A percentile compares a stretch with the other conserved stretches of the same genome.
Evolutionary conservation across 2,113 vertebrate species (phyloP).

Genomic region (Pseudorasbora parva): DNA sequence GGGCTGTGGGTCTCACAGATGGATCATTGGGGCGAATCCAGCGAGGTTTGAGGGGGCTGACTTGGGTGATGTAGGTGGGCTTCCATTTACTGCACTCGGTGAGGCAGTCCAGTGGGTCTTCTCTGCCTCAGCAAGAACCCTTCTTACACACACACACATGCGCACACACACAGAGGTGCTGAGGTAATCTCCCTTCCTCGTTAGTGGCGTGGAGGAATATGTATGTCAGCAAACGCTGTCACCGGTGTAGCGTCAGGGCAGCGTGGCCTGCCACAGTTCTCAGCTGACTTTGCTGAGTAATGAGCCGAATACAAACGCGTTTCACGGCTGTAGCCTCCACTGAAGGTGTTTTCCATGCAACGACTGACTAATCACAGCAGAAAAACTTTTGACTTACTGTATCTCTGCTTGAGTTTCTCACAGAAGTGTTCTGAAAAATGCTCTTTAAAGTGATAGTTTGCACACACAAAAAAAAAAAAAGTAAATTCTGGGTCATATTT

Average conservation of each 20-base stretch:
- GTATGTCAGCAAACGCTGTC: conserved; percentile 63
- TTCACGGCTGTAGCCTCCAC: conserved; percentile 40
- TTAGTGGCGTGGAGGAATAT: conserved; percentile 52
- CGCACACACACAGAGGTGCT: conserved; percentile 33
- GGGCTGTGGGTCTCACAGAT: conserved; percentile 11
- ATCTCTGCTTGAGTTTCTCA: conserved; percentile 10
- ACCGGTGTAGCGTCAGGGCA: conserved; percentile 23
- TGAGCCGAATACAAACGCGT: conserved; percentile 57
- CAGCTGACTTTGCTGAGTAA: conserved; percentile 63
- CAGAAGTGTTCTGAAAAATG: neutral
- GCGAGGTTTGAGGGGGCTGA: conserved; percentile 2
- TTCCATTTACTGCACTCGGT: conserved; percentile 11
- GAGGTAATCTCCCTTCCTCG: conserved; percentile 36
- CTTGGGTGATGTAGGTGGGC: conserved; percentile 20
- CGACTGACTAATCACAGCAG: conserved; percentile 55
- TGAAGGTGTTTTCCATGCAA: conserved; percentile 58
- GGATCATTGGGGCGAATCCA: conserved; percentile 18
- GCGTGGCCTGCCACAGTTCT: conserved; percentile 53
- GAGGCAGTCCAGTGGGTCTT: conserved; percentile 29
- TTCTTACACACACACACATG: conserved; percentile 33
- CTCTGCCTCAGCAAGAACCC: conserved; percentile 20
- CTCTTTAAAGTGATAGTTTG: neutral
- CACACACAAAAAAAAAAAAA: no score
- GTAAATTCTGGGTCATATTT: no score
- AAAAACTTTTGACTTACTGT: conserved; percentile 39